Evolutionary conservation across 2,113 vertebrate genomes (phyloP).

Genomic region (Polypterus bichir): DNA sequence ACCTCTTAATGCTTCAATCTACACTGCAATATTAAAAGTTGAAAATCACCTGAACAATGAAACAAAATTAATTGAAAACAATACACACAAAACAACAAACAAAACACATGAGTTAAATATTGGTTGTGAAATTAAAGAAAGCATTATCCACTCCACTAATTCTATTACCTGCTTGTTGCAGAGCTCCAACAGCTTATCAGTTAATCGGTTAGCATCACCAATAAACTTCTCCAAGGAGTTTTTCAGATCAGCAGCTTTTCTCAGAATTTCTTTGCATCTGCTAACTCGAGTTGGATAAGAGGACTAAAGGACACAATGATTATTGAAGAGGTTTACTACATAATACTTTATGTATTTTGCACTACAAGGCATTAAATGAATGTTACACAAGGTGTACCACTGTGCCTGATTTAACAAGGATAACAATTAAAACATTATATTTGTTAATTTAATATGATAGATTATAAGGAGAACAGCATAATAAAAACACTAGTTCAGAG

Average conservation of each 20-base stretch:
- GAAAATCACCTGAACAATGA: no score
- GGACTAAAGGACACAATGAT: conserved; percentile 53
- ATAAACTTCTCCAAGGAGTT: conserved; percentile 81
- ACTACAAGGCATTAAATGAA: conserved; percentile 3
- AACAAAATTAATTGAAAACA: no score
- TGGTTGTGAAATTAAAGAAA: neutral
- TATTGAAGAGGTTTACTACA: neutral
- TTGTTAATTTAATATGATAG: neutral
- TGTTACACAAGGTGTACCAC: conserved; percentile 1
- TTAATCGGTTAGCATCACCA: conserved; percentile 77
- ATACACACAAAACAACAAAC: no score
- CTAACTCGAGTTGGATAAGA: conserved; percentile 84
- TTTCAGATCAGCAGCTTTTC: conserved; percentile 77
- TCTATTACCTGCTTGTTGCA: conserved; percentile 81
- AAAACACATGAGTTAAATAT: neutral
- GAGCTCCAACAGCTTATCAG: conserved; percentile 86
- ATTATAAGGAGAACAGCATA: neutral
- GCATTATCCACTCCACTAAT: neutral
- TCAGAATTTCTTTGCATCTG: conserved; percentile 88
- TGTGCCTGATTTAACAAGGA: no score
- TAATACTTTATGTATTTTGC: neutral
- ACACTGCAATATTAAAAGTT: no score
- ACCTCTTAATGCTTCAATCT: no score
- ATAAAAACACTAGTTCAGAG: neutral
- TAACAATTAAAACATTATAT: neutral